Conservation (phyloP, 2,113 vertebrate genomes). For the human (Homo sapiens) region GRCh38 chrX:134483001-134483500, state of each 20-base stretch:
- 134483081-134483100: not conserved
- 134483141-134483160: not conserved
- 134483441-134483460: not conserved
- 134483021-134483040: not conserved
- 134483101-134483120: not conserved
- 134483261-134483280: not conserved
- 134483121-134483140: not conserved
- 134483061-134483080: not conserved
- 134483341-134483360: not conserved
- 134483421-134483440: not conserved
- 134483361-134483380: constrained; percentile 6
- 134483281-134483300: not conserved
- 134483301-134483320: not conserved
- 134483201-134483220: not conserved
- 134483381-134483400: not conserved
- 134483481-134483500: not conserved
- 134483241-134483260: not conserved
- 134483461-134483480: constrained; percentile 18
- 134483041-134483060: not conserved
- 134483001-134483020: not conserved
- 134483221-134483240: not conserved
- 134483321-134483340: constrained; percentile 8
- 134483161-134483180: not conserved
- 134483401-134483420: not conserved
- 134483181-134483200: not conserved